Evolutionary conservation across 2,797 vertebrate species (phyloP).

Genomic region (Coreius guichenoti): DNA sequence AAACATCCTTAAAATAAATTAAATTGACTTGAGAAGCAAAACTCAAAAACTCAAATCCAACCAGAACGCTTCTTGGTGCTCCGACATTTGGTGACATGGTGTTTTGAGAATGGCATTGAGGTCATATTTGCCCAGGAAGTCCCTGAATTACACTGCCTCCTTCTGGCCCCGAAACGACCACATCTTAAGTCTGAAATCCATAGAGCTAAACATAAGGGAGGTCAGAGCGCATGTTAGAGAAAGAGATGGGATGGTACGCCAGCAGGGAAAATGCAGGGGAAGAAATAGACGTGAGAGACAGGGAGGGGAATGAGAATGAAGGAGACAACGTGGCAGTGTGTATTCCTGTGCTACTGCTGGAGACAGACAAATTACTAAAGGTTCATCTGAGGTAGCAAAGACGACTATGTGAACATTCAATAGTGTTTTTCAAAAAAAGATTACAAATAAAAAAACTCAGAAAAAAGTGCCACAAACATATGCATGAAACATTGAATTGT

Average conservation of each 20-base stretch:
- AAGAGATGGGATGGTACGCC: constrained; percentile 21
- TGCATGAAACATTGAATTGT: too few relatives aligned
- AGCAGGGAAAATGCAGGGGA: constrained; percentile 29
- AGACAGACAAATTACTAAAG: constrained; percentile 60
- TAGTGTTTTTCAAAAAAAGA: not conserved
- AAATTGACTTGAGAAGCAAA: not conserved
- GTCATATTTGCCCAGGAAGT: constrained; percentile 65
- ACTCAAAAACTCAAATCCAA: not conserved
- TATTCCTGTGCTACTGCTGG: constrained; percentile 65
- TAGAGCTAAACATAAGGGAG: constrained; percentile 30
- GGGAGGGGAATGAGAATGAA: constrained; percentile 60
- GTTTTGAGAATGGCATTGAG: constrained; percentile 71
- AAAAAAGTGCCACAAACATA: too few relatives aligned
- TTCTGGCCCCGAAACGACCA: constrained; percentile 65
- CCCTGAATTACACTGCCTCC: constrained; percentile 63
- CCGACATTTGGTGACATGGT: constrained; percentile 52
- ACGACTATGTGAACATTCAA: constrained; percentile 47
- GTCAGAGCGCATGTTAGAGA: constrained; percentile 38
- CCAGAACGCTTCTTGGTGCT: constrained; percentile 41
- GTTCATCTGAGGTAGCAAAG: constrained; percentile 74
- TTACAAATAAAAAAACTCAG: too few relatives aligned
- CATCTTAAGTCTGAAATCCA: constrained; percentile 58
- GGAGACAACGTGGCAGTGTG: constrained; percentile 81
- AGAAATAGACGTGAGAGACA: constrained; percentile 52
- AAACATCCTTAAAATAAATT: not conserved